Evolutionary conservation across 2,888 invertebrate genomes (phyloP).

Genomic region (Sesia apiformis): DNA sequence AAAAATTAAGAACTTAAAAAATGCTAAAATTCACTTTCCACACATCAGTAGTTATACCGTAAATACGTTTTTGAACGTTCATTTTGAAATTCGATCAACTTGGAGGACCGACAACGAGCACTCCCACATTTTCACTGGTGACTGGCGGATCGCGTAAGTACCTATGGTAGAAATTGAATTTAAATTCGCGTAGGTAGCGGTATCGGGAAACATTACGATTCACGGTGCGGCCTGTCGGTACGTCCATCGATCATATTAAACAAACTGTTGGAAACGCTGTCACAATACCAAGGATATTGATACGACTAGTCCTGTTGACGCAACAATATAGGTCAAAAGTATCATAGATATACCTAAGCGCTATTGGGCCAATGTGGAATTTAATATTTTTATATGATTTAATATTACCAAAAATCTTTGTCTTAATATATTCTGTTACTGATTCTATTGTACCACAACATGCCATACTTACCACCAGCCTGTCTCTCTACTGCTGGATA

Average conservation of each 20-base stretch:
- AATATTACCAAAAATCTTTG: too few species aligned
- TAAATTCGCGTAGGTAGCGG: slow-evolving; percentile 62
- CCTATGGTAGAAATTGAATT: slow-evolving; percentile 44
- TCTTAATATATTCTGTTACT: too few species aligned
- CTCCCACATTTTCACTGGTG: slow-evolving; percentile 67
- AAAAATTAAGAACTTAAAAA: neutral
- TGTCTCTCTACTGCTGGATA: too few species aligned
- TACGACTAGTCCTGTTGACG: neutral
- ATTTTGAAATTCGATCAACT: slow-evolving; percentile 61
- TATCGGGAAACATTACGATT: slow-evolving; percentile 53
- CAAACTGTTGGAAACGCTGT: slow-evolving; percentile 26
- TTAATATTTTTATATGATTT: too few species aligned
- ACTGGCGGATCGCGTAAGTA: slow-evolving; percentile 18
- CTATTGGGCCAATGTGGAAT: too few species aligned
- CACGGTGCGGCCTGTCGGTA: slow-evolving; percentile 20
- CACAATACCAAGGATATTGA: neutral
- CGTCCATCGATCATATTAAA: slow-evolving; percentile 58
- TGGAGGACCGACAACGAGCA: slow-evolving; percentile 50
- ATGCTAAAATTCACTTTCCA: slow-evolving; percentile 42
- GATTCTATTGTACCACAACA: too few species aligned
- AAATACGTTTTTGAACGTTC: slow-evolving; percentile 40
- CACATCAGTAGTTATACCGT: slow-evolving; percentile 48
- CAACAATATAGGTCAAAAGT: too few species aligned
- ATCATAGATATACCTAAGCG: too few species aligned
- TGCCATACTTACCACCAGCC: too few species aligned